phyloP scores from a whole-genome alignment of 2,888 invertebrate species.

The Hemithea aestivaria region DNA sequence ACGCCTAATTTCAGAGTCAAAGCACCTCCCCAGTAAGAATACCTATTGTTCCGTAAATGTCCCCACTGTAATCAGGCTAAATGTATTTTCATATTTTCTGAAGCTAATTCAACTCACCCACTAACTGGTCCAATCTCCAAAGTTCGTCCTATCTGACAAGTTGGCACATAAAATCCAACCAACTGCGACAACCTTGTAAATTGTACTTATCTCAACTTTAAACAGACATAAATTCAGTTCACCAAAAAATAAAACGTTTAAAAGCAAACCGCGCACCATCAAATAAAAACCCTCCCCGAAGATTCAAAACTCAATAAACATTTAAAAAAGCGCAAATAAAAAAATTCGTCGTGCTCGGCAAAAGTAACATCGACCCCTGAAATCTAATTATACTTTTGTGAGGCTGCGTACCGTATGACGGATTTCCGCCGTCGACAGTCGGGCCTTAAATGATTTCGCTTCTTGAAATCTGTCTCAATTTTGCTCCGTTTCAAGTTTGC shows the following conservation, averaged over 20 bases:
- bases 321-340: conserved; percentile 23
- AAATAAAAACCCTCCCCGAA: conserved; percentile 17
- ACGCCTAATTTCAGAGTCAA: no score
- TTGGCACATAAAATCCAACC: background rate
- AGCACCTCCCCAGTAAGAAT: no score
- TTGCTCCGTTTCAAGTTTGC: conserved; percentile 47
- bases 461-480: conserved; percentile 61
- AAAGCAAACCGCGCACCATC: conserved; percentile 6
- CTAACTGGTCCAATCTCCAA: background rate
- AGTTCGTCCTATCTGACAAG: background rate
- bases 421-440: conserved; percentile 46
- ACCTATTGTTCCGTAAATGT: no score
- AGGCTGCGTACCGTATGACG: conserved; percentile 41
- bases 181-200: background rate
- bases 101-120: no score
- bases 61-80: no score
- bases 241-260: conserved; percentile 2
- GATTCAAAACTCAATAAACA: conserved; percentile 23
- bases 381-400: conserved; percentile 46
- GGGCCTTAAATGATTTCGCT: conserved; percentile 52
- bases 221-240: background rate
- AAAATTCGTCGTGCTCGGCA: conserved; percentile 28
- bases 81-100: no score
- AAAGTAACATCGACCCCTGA: conserved; percentile 31
- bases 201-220: background rate